Base-by-base conservation (phyloP, 2,797 vertebrate species). In the Gallirallus australis region DNA sequence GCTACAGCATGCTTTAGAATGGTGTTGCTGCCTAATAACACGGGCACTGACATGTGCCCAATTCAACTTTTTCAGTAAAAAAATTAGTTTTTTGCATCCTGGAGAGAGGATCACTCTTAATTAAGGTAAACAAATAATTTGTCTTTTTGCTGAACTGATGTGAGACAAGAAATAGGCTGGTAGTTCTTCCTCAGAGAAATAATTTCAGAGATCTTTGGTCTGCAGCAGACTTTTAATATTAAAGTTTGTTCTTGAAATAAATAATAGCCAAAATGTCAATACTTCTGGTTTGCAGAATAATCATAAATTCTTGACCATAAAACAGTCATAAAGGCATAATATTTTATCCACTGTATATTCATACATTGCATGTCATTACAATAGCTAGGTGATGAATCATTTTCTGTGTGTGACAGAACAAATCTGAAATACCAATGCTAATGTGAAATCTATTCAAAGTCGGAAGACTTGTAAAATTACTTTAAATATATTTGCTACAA, bases 181-280 rank as follows among this genome's bases (percentile, higher is more conserved):
- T 96, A 85, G 80, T 89, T 92, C n/a, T 94, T 97, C 89, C 52
- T 83, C 96, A 65, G 59, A 89, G 86, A 90, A 97, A 92, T 96
- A 80, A 96, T 96, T 95, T 94, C 95, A 89, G 91, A 83, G 76
- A 96, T 87, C 90, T 97, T 94, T 94, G 81, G 73, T 95, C 87
- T 95, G 68, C 89, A 76, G 68, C 90, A 60, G 95, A 79, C 87
- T 91, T 97, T 97, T 96, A 96, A 88, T 97, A 89, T 96, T 98
- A 97, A 98, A 97, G 96, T 96, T 98, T 98, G 93, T 97, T 98
- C 93, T 95, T 96, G 91, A 97, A 97, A 96, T 97, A 96, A 97
- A 91, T 98, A 97, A 97, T 97, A 97, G 94, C 91, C 93, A 97
- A 97, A 97, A 96, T 97, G 91, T 97, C 97, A 98, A 96, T 97